Percentiles rank a stretch among this genome's conserved stretches.
phyloP scores from a whole-genome alignment of 2,888 invertebrate species.

The Aphodius granarius region DNA sequence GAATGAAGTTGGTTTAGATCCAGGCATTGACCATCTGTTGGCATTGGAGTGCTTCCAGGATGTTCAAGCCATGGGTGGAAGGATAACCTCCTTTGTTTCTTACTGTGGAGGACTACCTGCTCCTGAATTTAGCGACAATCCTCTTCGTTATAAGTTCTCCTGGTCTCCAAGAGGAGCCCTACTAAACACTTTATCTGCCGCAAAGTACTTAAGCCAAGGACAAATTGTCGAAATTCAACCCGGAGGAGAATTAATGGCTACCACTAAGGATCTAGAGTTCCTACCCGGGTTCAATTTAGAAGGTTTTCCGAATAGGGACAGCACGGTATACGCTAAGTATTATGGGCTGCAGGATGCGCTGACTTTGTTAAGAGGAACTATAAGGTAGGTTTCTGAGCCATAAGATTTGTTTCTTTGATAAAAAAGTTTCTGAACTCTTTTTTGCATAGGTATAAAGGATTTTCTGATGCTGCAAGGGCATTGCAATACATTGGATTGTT shows the following conservation, averaged over 20 bases:
- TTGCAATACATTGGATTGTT: constrained; percentile 87
- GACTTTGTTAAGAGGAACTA: constrained; percentile 91
- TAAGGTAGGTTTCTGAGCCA: constrained; percentile 66
- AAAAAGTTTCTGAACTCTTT: not conserved
- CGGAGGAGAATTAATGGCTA: constrained; percentile 88
- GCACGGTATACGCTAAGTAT: constrained; percentile 80
- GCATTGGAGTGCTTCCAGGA: constrained; percentile 97
- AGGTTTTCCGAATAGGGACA: constrained; percentile 96
- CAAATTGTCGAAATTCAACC: constrained; percentile 81
- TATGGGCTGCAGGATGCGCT: constrained; percentile 88
- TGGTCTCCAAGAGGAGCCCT: constrained; percentile 97
- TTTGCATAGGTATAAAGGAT: constrained; percentile 60
- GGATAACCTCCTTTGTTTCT: constrained; percentile 92
- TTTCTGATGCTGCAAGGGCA: constrained; percentile 83
- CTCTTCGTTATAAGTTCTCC: constrained; percentile 88
- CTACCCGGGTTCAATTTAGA: constrained; percentile 96
- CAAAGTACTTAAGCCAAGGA: constrained; percentile 64
- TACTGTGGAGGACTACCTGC: constrained; percentile 98
- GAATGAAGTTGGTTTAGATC: constrained; percentile 97
- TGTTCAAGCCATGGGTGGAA: constrained; percentile 84
- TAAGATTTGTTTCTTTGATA: constrained; percentile 47
- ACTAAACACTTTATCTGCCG: constrained; percentile 85
- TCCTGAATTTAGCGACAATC: constrained; percentile 93
- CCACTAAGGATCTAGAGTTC: constrained; percentile 79
- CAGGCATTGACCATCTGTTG: constrained; percentile 85